These are phyloP conservation scores for Acrossocheilus wenchowensis DNA, from an alignment of 2,797 vertebrate species.

Conservation along the genomic window DNA sequence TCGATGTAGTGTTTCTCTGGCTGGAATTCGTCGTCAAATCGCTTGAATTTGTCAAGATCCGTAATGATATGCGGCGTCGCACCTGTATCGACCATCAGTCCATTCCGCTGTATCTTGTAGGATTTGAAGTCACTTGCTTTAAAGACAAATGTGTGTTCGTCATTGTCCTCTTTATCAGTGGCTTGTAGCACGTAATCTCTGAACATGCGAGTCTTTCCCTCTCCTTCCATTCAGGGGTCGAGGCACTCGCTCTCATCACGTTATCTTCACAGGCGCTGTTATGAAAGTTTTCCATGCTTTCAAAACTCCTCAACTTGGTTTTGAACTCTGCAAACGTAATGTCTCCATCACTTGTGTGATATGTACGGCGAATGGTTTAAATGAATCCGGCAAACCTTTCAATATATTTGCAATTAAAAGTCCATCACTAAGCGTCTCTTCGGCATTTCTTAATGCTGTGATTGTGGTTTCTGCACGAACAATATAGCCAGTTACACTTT, in stretches of 20 bases:
- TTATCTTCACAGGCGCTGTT: neutral
- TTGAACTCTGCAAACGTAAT: neutral
- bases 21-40: constrained; percentile 28
- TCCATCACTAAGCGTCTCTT: neutral
- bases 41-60: too few species aligned
- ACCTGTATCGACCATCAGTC: neutral
- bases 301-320: neutral
- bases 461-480: neutral
- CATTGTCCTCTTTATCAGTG: neutral
- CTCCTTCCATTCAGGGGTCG: neutral
- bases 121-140: neutral
- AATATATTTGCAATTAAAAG: neutral
- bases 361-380: too few species aligned
- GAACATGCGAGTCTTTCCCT: too few species aligned
- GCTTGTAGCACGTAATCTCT: neutral
- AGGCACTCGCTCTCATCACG: neutral
- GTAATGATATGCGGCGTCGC: too few species aligned
- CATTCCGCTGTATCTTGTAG: neutral
- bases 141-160: constrained; percentile 23
- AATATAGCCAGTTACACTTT: neutral
- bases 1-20: neutral
- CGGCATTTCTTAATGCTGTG: neutral
- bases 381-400: constrained; percentile 9
- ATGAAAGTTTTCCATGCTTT: neutral
- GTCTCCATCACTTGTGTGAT: too few species aligned